Evolutionary conservation across 2,888 invertebrate genomes (phyloP), one percentile per base, ranked within the genome.

Genomic region (Hetaerina titia): DNA sequence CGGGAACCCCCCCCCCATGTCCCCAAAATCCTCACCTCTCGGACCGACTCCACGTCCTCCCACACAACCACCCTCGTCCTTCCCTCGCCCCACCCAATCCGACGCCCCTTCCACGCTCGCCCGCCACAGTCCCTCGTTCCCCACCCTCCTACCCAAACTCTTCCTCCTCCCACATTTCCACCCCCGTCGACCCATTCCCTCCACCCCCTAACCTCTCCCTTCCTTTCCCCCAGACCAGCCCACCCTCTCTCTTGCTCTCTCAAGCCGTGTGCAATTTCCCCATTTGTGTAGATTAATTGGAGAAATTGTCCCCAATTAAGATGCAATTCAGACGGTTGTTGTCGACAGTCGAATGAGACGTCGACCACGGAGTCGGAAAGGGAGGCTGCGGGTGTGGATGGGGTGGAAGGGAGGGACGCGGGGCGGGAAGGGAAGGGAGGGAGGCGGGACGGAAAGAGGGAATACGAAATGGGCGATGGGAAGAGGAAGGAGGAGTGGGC

Each of bases 231-330:
- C 45, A 7, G 19, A 19, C 19, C n/a, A 31, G 81, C 17, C 88
- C 31, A 45, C 90, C n/a, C 56, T 11, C 92, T 19, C 22, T 69
- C 31, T 45, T 25, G 13, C 64, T 92, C 90, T 17, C 81, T 69
- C 63, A 69, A 74, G 57, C 95, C 94, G 95, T 89, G 94, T 89
- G 95, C 95, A 95, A 95, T 95, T 95, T 95, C 95, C 95, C 95
- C 95, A 95, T 96, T 95, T 96, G 95, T 95, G 95, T 95, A 95
- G 95, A 95, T 96, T 96, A 96, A 96, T 96, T 96, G 95, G 95
- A 95, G 95, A 97, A 97, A 97, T 97, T 97, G 97, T 97, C 97
- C 96, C 97, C 97, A 97, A 97, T 97, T 97, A 97, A 97, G 97
- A 97, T 96, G 97, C 97, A 97, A 97, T 97, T 97, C 97, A 97